These are phyloP conservation scores for Benthosema pterotum DNA, from an alignment of 2,797 vertebrate species.

Conservation along the genomic window DNA sequence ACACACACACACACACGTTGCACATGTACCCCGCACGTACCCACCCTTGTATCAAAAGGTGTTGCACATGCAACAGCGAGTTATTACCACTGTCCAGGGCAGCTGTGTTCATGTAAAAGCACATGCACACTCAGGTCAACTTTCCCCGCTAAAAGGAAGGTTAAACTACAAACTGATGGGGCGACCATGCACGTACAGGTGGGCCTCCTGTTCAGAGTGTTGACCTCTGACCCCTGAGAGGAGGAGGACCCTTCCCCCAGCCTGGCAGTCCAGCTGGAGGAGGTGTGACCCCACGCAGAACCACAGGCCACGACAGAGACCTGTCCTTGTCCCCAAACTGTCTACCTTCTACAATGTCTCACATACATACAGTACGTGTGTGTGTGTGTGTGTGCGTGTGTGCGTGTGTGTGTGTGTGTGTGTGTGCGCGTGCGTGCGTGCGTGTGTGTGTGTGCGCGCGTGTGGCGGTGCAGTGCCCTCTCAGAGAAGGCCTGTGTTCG, in stretches of 20 bases:
- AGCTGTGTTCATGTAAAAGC: too few relatives aligned
- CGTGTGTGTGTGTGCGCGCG: conserved; percentile 18
- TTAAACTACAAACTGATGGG: too few relatives aligned
- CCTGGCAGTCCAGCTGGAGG: conserved; percentile 71
- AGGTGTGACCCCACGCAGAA: conserved; percentile 62
- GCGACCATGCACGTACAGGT: conserved; percentile 38
- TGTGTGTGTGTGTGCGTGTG: conserved; percentile 34
- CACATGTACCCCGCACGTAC: too few relatives aligned
- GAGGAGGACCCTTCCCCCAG: conserved; percentile 51
- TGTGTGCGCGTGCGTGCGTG: conserved; percentile 31
- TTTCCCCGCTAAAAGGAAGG: too few relatives aligned
- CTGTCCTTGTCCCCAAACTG: conserved; percentile 47
- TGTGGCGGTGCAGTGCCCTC: conserved; percentile 17
- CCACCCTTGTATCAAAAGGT: too few relatives aligned
- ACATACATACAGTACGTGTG: conserved; percentile 28
- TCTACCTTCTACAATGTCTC: conserved; percentile 11
- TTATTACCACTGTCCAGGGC: too few relatives aligned
- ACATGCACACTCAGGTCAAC: too few relatives aligned
- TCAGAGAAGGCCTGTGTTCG: too few relatives aligned
- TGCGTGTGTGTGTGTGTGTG: conserved; percentile 14
- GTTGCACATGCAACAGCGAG: too few relatives aligned
- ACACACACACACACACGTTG: too few relatives aligned
- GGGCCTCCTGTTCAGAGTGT: conserved; percentile 51
- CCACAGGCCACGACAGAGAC: conserved; percentile 34
- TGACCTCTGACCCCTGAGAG: conserved; percentile 71